Conservation (phyloP, 2,797 vertebrate genomes). For the Buphagus erythrorhynchus region DNA sequence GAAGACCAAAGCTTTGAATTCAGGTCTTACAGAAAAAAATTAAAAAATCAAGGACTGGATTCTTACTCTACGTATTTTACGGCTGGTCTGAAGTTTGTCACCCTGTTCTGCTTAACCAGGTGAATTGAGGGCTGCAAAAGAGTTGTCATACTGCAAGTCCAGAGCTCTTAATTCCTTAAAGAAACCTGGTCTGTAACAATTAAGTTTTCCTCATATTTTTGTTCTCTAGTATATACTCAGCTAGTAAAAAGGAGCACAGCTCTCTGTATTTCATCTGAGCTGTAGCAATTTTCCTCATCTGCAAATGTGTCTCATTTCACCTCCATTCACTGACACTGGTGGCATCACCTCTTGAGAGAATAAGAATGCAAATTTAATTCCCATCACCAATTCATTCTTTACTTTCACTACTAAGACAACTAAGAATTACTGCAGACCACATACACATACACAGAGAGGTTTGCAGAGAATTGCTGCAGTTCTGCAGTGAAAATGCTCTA, state of each 20-base stretch:
- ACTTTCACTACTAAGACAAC: background rate
- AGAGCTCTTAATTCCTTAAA: background rate
- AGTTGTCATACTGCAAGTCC: background rate
- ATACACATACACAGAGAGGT: background rate
- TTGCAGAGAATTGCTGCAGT: background rate
- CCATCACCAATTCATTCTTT: background rate
- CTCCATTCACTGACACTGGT: background rate
- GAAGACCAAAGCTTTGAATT: conserved; percentile 4
- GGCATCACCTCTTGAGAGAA: background rate
- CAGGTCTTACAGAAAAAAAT: background rate
- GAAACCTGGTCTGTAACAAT: background rate
- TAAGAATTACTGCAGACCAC: background rate
- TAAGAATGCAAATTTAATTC: conserved; percentile 15
- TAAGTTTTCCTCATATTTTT: background rate
- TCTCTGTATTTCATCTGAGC: background rate
- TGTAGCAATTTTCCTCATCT: background rate
- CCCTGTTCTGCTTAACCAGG: background rate
- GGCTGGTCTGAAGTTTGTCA: background rate
- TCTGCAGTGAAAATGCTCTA: background rate
- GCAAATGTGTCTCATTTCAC: background rate
- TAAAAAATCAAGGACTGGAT: background rate
- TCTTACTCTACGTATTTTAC: background rate
- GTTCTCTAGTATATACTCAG: background rate
- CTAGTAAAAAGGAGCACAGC: background rate
- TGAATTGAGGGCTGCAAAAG: background rate